Conservation (phyloP, 2,113 vertebrate species). For the Colinus virginianus region DNA sequence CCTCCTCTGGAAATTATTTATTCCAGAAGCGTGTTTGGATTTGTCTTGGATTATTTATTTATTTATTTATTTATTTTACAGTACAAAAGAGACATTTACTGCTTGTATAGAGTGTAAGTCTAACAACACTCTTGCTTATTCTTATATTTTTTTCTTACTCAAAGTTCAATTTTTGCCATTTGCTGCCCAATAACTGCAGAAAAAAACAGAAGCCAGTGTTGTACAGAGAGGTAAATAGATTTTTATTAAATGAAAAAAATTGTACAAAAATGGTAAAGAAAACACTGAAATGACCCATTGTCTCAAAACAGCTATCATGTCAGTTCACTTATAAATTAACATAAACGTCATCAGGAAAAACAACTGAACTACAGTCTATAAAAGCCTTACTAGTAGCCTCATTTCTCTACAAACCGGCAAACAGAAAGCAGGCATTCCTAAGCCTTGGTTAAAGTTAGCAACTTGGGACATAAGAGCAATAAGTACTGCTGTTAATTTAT, state of each 20-base stretch:
- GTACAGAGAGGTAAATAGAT: neutral
- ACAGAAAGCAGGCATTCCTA: neutral
- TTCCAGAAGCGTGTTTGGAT: neutral
- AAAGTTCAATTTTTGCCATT: neutral
- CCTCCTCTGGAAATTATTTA: neutral
- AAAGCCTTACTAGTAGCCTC: neutral
- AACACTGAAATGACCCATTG: neutral
- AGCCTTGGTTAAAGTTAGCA: neutral
- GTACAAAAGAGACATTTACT: neutral
- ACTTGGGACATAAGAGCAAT: neutral
- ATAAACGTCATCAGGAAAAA: neutral
- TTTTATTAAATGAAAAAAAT: slow-evolving; percentile 15
- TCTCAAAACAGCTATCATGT: neutral
- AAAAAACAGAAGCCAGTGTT: neutral
- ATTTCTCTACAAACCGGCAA: neutral
- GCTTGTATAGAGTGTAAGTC: neutral
- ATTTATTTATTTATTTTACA: neutral
- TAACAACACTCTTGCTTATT: neutral
- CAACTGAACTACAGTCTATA: neutral
- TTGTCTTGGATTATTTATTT: neutral
- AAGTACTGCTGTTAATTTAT: neutral
- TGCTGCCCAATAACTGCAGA: neutral
- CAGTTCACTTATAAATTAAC: neutral
- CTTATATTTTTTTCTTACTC: neutral
- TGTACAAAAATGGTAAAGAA: neutral